phyloP scores from a whole-genome alignment of 2,797 vertebrate species.

The Enoplosus armatus region DNA sequence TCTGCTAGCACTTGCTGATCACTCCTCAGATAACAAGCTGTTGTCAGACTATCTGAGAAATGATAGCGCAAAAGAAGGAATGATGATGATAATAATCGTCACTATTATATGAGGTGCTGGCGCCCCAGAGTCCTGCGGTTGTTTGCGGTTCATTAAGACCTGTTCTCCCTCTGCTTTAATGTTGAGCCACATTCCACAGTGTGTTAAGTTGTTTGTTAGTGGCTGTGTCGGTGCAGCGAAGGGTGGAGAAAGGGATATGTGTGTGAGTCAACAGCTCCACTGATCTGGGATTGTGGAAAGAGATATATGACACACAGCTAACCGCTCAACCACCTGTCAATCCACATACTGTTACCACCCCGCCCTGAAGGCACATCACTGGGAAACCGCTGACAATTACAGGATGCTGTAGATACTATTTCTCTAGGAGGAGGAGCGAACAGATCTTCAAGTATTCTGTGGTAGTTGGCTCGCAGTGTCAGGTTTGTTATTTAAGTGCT shows the following conservation, averaged over 20 bases:
- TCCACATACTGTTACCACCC: constrained; percentile 57
- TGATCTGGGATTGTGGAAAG: constrained; percentile 51
- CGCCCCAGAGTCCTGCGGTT: constrained; percentile 74
- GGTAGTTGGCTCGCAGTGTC: constrained; percentile 52
- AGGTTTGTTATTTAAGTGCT: constrained; percentile 58
- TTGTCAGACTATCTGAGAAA: constrained; percentile 75
- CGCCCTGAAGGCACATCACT: constrained; percentile 59
- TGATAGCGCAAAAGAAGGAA: constrained; percentile 71
- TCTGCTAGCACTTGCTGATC: constrained; percentile 71
- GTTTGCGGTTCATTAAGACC: constrained; percentile 75
- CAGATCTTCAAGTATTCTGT: constrained; percentile 37
- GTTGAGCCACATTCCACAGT: constrained; percentile 66
- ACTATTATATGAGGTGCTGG: constrained; percentile 68
- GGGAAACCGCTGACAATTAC: constrained; percentile 62
- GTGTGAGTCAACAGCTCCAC: constrained; percentile 60
- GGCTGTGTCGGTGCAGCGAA: constrained; percentile 44
- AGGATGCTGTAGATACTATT: constrained; percentile 55
- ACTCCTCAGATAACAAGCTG: constrained; percentile 72
- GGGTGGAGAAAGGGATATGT: constrained; percentile 56
- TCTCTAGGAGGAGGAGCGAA: constrained; percentile 42
- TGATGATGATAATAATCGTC: constrained; percentile 68
- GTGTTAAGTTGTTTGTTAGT: constrained; percentile 67
- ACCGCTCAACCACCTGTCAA: constrained; percentile 59
- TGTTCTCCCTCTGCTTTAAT: constrained; percentile 42
- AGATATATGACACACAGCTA: constrained; percentile 50